Evolutionary conservation across 2,888 invertebrate species (phyloP).

Genomic region (Pteria penguin): DNA sequence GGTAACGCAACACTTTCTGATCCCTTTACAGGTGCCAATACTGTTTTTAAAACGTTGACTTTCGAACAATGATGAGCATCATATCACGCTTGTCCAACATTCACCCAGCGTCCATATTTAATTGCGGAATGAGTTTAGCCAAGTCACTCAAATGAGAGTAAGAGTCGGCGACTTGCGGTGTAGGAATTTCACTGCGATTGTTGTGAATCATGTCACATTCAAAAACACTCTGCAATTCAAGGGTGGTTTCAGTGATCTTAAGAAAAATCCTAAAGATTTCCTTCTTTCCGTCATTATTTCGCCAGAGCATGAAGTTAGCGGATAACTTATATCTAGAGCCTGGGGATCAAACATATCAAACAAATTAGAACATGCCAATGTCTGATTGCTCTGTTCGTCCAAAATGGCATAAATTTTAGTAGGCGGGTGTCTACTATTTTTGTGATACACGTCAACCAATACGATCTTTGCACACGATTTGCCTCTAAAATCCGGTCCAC

Average conservation of each 20-base stretch:
- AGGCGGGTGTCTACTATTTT: background rate
- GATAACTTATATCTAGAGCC: background rate
- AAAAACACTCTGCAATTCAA: background rate
- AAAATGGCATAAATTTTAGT: background rate
- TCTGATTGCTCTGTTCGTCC: constrained; percentile 11
- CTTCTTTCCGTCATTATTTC: background rate
- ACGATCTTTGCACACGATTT: constrained; percentile 3
- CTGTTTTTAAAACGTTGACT: background rate
- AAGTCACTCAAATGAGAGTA: constrained; percentile 32
- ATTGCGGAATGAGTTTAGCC: constrained; percentile 10
- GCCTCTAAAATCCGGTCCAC: background rate
- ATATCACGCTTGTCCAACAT: constrained; percentile 20
- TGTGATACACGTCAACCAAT: background rate
- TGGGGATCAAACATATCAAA: background rate
- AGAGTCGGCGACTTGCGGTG: constrained; percentile 11
- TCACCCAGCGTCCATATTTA: constrained; percentile 21
- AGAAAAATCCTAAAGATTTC: background rate
- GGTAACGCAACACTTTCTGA: background rate
- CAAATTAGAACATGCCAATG: background rate
- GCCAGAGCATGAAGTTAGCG: constrained; percentile 8
- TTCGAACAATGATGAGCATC: background rate
- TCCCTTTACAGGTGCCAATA: background rate
- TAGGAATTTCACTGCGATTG: constrained; percentile 13
- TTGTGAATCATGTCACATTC: constrained; percentile 7
- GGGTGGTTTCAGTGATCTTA: background rate